These are phyloP conservation scores for Tachuris rubrigastra DNA, from an alignment of 2,113 vertebrate species.

Conservation along the genomic window DNA sequence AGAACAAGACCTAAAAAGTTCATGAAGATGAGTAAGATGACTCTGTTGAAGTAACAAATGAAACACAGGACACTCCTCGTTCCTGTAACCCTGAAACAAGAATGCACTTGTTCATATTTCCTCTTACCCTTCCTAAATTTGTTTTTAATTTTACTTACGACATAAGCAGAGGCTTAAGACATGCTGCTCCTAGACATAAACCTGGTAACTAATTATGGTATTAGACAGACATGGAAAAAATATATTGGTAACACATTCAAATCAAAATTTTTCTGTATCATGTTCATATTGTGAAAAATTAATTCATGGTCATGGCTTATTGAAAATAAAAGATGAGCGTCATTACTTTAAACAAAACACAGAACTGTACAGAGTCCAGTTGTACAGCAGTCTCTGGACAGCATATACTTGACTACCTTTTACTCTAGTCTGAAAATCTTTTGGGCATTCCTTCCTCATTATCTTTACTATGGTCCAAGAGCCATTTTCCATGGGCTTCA, in stretches of 20 bases:
- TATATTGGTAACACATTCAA: not conserved
- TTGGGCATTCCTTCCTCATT: not conserved
- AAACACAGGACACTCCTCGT: slow-evolving; percentile 24
- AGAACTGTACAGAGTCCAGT: not conserved
- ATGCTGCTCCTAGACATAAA: not conserved
- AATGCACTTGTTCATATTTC: slow-evolving; percentile 33
- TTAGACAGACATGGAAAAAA: not conserved
- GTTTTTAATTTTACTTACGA: not conserved
- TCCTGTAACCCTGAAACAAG: slow-evolving; percentile 38
- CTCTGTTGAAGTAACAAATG: not conserved
- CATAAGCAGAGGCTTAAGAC: not conserved
- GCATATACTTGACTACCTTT: not conserved
- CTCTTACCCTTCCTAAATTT: slow-evolving; percentile 26
- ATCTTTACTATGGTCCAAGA: not conserved
- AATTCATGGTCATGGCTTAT: not conserved
- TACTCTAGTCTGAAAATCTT: not conserved
- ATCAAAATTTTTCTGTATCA: not conserved
- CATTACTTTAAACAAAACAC: not conserved
- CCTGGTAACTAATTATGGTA: not conserved
- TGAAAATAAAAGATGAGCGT: not conserved
- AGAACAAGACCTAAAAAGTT: not conserved
- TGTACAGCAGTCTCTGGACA: not conserved
- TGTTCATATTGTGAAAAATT: not conserved
- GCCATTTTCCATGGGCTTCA: not conserved
- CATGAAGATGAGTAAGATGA: slow-evolving; percentile 14